Percentiles rank a stretch among this genome's conserved stretches.
Evolutionary conservation across 2,888 invertebrate species (phyloP).

Genomic region (Thereva unica): DNA sequence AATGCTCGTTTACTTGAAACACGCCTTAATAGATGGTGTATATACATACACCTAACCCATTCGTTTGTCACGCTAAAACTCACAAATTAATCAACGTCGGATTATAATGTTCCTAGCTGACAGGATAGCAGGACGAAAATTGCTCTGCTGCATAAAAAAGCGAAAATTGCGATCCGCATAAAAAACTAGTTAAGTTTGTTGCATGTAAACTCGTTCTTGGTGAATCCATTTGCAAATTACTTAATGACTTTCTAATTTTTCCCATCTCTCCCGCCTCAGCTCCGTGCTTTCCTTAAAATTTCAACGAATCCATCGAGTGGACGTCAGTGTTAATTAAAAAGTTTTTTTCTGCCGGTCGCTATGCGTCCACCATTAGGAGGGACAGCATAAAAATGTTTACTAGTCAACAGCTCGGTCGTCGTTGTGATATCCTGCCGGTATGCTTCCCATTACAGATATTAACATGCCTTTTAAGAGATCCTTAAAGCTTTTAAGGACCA

Average conservation of each 20-base stretch:
- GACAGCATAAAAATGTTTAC: too few species aligned
- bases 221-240: slow-evolving; percentile 46
- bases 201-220: slow-evolving; percentile 2
- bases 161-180: too few species aligned
- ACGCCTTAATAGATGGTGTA: too few species aligned
- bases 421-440: too few species aligned
- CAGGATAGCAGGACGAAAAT: too few species aligned
- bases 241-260: slow-evolving; percentile 46
- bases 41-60: too few species aligned
- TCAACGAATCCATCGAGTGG: slow-evolving; percentile 41
- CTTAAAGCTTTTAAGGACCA: slow-evolving; percentile 14
- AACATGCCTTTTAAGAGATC: slow-evolving; percentile 20
- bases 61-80: too few species aligned
- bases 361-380: not conserved
- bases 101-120: too few species aligned
- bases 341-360: slow-evolving; percentile 34
- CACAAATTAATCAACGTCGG: too few species aligned
- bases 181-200: not conserved
- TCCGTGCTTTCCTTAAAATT: slow-evolving; percentile 36
- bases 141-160: too few species aligned
- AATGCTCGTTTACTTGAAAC: too few species aligned
- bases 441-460: slow-evolving; percentile 30
- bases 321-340: slow-evolving; percentile 45
- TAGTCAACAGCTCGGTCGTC: too few species aligned
- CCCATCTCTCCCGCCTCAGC: slow-evolving; percentile 18